A percentile compares a stretch with the other conserved stretches of the same genome.
phyloP scores from a whole-genome alignment of 2,113 vertebrate species.

The Andinoacara biseriatus region DNA sequence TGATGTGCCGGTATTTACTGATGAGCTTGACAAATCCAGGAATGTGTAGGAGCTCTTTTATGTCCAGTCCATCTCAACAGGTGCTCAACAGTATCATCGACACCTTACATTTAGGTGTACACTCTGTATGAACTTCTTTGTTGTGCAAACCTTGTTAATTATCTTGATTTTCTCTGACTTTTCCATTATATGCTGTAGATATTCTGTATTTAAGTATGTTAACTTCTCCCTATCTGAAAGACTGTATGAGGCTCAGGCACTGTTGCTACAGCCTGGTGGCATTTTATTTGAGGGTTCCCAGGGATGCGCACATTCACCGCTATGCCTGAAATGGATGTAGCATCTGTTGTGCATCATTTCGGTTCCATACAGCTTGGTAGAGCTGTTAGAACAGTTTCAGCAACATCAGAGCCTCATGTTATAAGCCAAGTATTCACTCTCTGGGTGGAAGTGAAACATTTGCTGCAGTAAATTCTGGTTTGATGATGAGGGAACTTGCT shows the following conservation, averaged over 20 bases:
- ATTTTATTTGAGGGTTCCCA: too few species aligned
- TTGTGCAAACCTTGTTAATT: not conserved
- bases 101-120: not conserved
- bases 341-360: too few species aligned
- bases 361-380: too few species aligned
- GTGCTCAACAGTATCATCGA: slow-evolving; percentile 5
- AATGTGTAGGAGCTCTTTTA: slow-evolving; percentile 22
- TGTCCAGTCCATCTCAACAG: slow-evolving; percentile 26
- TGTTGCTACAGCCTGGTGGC: too few species aligned
- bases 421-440: not conserved
- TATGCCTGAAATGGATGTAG: too few species aligned
- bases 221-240: too few species aligned
- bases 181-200: not conserved
- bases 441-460: not conserved
- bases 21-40: slow-evolving; percentile 53
- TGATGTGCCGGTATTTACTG: slow-evolving; percentile 47
- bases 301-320: too few species aligned
- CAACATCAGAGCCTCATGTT: not conserved
- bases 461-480: not conserved
- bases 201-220: not conserved
- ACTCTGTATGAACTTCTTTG: not conserved
- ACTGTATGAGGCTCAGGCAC: too few species aligned
- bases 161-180: not conserved
- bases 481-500: not conserved
- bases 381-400: too few species aligned